Evolutionary conservation across 2,888 invertebrate species (phyloP).

Genomic region (Amblyjoppa fuscipennis): DNA sequence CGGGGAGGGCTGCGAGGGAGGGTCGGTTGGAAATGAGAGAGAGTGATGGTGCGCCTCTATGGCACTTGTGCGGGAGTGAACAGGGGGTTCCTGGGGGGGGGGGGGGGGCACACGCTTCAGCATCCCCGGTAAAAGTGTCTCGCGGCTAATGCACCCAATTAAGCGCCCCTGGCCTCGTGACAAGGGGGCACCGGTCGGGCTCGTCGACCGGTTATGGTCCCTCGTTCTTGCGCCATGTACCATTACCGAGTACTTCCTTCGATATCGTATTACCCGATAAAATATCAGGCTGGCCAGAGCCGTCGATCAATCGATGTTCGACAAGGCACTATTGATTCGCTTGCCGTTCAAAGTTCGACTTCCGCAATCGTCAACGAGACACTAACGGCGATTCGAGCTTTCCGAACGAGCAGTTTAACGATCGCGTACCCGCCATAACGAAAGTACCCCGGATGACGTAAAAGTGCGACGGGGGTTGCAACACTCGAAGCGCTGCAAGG

Average conservation of each 20-base stretch:
- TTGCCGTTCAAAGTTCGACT: neutral
- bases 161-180: conserved; percentile 63
- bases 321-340: neutral
- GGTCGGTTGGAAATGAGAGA: conserved; percentile 42
- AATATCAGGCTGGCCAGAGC: neutral
- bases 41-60: conserved; percentile 29
- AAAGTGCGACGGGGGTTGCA: conserved; percentile 15
- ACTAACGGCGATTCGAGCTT: neutral
- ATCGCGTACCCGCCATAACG: neutral
- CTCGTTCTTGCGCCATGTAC: conserved; percentile 28
- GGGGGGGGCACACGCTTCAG: conserved; percentile 44
- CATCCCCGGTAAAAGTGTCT: conserved; percentile 73
- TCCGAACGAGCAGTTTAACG: neutral
- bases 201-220: conserved; percentile 53
- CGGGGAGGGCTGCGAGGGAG: neutral
- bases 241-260: conserved; percentile 75
- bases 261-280: conserved; percentile 39
- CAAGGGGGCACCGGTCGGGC: conserved; percentile 39
- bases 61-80: conserved; percentile 39
- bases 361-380: neutral
- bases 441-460: neutral
- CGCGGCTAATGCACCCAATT: conserved; percentile 79
- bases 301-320: conserved; percentile 12
- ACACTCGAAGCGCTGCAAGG: conserved; percentile 44
- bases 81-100: neutral